These are phyloP conservation scores for Papilio protenor DNA, from an alignment of 2,888 invertebrate genomes.

Conservation along the genomic window DNA sequence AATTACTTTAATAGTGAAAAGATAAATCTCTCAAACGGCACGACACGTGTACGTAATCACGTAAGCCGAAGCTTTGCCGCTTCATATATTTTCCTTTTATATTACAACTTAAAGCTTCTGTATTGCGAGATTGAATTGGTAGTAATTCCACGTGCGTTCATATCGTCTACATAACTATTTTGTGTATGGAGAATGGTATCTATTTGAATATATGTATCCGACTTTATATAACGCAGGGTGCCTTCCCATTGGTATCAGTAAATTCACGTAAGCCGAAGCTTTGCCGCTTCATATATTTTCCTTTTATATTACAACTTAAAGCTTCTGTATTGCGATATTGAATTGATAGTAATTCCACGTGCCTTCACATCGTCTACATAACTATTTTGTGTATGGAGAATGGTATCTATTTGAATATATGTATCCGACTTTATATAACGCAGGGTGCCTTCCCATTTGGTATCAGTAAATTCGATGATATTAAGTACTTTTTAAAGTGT, in stretches of 20 bases:
- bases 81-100: constrained; percentile 29
- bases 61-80: constrained; percentile 4
- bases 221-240: background rate
- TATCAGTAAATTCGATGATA: background rate
- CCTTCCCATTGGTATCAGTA: background rate
- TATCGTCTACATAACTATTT: background rate
- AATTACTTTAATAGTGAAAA: constrained; percentile 10
- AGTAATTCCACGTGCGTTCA: background rate
- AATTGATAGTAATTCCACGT: constrained; percentile 11
- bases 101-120: constrained; percentile 20
- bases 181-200: background rate
- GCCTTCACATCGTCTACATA: background rate
- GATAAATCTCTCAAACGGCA: constrained; percentile 9
- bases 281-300: constrained; percentile 9
- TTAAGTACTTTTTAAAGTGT: too few species aligned
- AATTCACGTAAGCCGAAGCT: constrained; percentile 20
- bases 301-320: constrained; percentile 29
- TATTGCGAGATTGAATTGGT: constrained; percentile 8
- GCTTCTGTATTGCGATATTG: constrained; percentile 9
- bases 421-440: background rate
- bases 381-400: background rate
- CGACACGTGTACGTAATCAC: constrained; percentile 32
- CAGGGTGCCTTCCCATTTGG: too few species aligned
- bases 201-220: background rate
- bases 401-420: background rate